Evolutionary conservation across 1,140 invertebrate species (phyloP), one percentile per base, ranked within the genome.

Genomic region (Eumeta japonica): DNA sequence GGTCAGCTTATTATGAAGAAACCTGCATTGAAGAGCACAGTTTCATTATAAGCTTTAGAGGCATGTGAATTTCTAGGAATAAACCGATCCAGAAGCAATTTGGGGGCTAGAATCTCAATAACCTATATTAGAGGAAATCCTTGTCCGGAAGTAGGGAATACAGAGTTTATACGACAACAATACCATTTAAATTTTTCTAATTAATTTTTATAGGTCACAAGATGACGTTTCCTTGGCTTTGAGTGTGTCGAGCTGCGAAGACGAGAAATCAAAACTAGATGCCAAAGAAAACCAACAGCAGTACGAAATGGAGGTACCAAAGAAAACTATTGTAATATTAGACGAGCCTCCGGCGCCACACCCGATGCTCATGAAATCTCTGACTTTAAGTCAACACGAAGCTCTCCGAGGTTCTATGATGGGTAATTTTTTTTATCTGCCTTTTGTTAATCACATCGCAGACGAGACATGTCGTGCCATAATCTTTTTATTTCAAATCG

Each of bases 161-260:
- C n/a, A n/a, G n/a, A n/a, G n/a, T n/a, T n/a, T n/a, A n/a, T n/a
- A n/a, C n/a, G 28, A 39, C 1, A 14, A 35, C 11, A 35, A 32
- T 41, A 24, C 5, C 42, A 13, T 30, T 17, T 2, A 16, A 1
- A 31, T 20, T 4, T 16, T 17, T 37, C 11, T 16, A 16, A 10
- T 39, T 15, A 16, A 14, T 9, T 29, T n/a, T 53, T 40, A n/a
- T 45, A 74, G 72, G 49, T 76, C 72, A 24, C 71, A 76, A 57
- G 73, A 76, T 29, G 75, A 77, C 36, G 71, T 75, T 11, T 77
- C 75, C 13, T 45, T 72, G 10, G 73, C 64, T 11, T 54, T 77
- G 17, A 77, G 75, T 37, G 59, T 76, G 7, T 77, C 73, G 0
- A 77, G 73, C 45, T 73, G 67, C 44, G 75, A 77, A 41, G 75